A percentile compares a stretch with the other conserved stretches of the same genome.
Evolutionary conservation across 2,888 invertebrate species (phyloP).

Genomic region (Leptothorax acervorum): DNA sequence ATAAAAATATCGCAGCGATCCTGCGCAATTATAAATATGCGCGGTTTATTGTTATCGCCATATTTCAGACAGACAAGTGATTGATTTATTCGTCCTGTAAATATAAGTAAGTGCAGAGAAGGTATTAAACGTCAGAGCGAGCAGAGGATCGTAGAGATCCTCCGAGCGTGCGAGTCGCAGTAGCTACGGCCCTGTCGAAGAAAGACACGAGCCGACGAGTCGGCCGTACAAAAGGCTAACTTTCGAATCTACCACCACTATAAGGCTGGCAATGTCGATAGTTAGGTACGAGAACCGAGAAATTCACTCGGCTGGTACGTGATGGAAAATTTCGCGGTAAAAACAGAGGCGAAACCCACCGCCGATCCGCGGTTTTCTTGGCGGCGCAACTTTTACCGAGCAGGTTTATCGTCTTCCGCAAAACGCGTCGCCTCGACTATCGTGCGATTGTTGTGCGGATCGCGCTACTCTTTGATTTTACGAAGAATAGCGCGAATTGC

Average conservation of each 20-base stretch:
- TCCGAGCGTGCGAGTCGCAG: conserved; percentile 27
- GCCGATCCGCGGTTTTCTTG: conserved; percentile 35
- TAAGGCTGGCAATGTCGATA: conserved; percentile 60
- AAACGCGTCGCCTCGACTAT: conserved; percentile 1
- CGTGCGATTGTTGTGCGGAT: neutral
- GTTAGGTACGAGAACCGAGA: conserved; percentile 72
- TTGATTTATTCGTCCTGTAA: neutral
- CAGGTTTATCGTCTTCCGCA: conserved; percentile 38
- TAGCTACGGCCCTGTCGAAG: conserved; percentile 76
- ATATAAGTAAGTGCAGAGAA: neutral
- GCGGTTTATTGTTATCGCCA: neutral
- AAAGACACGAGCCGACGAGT: conserved; percentile 75
- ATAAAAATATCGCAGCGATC: neutral
- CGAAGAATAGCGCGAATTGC: neutral
- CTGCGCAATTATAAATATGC: neutral
- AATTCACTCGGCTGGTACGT: conserved; percentile 77
- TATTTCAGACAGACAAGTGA: neutral
- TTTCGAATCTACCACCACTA: conserved; percentile 79
- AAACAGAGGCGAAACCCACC: conserved; percentile 62
- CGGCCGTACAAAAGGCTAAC: conserved; percentile 75
- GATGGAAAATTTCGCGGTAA: conserved; percentile 79
- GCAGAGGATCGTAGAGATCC: neutral
- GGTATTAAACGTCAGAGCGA: neutral
- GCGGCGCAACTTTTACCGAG: conserved; percentile 26
- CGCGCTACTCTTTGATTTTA: conserved; percentile 9